These are phyloP conservation scores for Planiliza haematocheilus DNA, from an alignment of 2,113 vertebrate genomes.

Conservation along the genomic window DNA sequence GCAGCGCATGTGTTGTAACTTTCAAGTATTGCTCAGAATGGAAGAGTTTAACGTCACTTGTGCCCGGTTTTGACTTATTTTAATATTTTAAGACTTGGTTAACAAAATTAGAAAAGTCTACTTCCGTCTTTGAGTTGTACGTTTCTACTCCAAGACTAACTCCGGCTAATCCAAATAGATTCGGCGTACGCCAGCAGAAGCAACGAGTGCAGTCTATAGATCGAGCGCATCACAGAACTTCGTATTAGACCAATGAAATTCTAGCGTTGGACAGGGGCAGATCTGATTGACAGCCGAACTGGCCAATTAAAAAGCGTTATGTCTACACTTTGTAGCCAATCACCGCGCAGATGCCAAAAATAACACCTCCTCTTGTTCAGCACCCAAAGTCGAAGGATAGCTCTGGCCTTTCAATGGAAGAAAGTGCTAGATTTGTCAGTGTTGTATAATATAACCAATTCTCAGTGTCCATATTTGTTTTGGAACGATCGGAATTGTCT, in stretches of 20 bases:
- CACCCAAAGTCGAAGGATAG: slow-evolving; percentile 86
- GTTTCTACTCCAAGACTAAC: slow-evolving; percentile 20
- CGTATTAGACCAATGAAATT: slow-evolving; percentile 71
- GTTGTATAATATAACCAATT: slow-evolving; percentile 76
- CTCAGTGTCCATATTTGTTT: slow-evolving; percentile 70
- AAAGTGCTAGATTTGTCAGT: slow-evolving; percentile 80
- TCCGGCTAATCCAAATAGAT: not conserved
- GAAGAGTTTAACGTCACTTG: not conserved
- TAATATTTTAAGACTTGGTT: no score
- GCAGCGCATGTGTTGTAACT: not conserved
- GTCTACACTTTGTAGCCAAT: slow-evolving; percentile 66
- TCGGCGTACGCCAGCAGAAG: slow-evolving; percentile 13
- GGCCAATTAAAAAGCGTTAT: slow-evolving; percentile 68
- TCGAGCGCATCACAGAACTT: slow-evolving; percentile 36
- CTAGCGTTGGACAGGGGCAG: slow-evolving; percentile 55
- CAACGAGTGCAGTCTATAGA: slow-evolving; percentile 22
- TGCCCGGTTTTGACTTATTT: not conserved
- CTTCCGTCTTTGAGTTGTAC: not conserved
- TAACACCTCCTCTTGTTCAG: slow-evolving; percentile 83
- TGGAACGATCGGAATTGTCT: slow-evolving; percentile 63
- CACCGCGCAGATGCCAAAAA: slow-evolving; percentile 66
- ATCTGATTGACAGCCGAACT: slow-evolving; percentile 64
- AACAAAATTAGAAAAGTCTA: not conserved
- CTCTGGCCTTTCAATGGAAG: slow-evolving; percentile 84
- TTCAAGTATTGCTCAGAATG: not conserved